Conservation (phyloP, 2,888 invertebrate genomes). For the Amiota minor region DNA sequence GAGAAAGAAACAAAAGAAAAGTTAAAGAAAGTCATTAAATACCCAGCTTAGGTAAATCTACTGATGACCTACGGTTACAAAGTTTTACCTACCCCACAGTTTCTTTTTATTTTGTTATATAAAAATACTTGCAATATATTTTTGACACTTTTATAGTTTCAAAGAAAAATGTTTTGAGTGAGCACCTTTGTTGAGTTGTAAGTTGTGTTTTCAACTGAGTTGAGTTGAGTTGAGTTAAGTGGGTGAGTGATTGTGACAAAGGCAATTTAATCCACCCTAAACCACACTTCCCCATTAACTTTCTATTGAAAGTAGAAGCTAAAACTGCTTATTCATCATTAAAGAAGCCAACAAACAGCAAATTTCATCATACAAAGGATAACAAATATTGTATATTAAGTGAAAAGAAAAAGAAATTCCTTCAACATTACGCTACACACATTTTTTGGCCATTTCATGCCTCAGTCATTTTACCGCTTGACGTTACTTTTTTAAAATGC, state of each 20-base stretch:
- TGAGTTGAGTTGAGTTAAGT: too few species aligned
- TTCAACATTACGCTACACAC: background rate
- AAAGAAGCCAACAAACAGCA: background rate
- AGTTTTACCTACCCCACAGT: conserved; percentile 36
- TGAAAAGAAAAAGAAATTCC: background rate
- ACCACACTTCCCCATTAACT: background rate
- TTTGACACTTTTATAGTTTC: conserved; percentile 67
- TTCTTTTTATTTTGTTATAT: too few species aligned
- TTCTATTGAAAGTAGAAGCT: background rate
- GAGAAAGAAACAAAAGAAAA: background rate
- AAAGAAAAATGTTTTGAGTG: conserved; percentile 50
- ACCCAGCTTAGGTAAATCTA: background rate
- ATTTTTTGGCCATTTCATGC: conserved; percentile 69
- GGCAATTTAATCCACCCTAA: conserved; percentile 25
- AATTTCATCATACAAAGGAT: conserved; percentile 2
- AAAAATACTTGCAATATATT: conserved; percentile 37
- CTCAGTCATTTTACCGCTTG: conserved; percentile 57
- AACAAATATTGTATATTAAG: background rate
- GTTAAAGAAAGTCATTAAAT: conserved; percentile 11
- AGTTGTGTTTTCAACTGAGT: background rate
- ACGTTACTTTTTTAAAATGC: conserved; percentile 45
- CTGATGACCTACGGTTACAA: conserved; percentile 25
- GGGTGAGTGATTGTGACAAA: conserved; percentile 1
- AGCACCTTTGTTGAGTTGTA: background rate
- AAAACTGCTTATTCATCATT: background rate